Evolutionary conservation across 2,113 vertebrate genomes (phyloP), one percentile per base, ranked within the genome.

Genomic region (Brachypteracias leptosomus): DNA sequence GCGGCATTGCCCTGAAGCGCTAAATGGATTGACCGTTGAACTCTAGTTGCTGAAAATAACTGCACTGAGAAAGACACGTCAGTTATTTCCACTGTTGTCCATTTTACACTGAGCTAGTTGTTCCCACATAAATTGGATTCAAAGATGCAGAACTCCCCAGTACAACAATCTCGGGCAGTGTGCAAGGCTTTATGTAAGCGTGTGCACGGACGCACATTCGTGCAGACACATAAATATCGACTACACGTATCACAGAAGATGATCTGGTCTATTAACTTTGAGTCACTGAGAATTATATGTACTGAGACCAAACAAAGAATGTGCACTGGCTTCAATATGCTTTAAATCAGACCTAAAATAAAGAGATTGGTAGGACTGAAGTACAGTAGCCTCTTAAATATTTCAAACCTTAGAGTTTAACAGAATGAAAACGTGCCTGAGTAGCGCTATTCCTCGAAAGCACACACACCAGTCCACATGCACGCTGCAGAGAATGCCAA

Each of bases 201-300:
- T 55, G 57, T 36, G 88, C 84, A 46, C 0, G 1, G 79, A 24
- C 3, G 1, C 73, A 59, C 18, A 5, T 70, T 40, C 5, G 3
- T 81, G 86, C 79, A 62, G 85, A 87, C 94, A 74, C 80, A 89
- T 84, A 90, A 92, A 87, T 81, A 95, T 66, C 91, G 95, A 47
- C 73, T 65, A 10, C 25, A 13, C 16, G 73, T 57, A 79, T 11
- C 93, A 65, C 46, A 59, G 58, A 76, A 46, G 78, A 94, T 85
- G 84, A 97, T 65, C 81, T 83, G 85, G 44, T 88, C 94, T 88
- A 93, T 95, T 95, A 94, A 93, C 79, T 95, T 33, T 77, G 58
- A 93, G 71, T 83, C 93, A 83, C 85, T 28, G 63, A 62, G 91
- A 95, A 90, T 89, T 88, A 57, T 44, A 66, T 33, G 51, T 55